A percentile compares a stretch with the other conserved stretches of the same genome.
These are phyloP conservation scores for Xylota sylvarum DNA, from an alignment of 2,888 invertebrate species.

Conservation along the genomic window DNA sequence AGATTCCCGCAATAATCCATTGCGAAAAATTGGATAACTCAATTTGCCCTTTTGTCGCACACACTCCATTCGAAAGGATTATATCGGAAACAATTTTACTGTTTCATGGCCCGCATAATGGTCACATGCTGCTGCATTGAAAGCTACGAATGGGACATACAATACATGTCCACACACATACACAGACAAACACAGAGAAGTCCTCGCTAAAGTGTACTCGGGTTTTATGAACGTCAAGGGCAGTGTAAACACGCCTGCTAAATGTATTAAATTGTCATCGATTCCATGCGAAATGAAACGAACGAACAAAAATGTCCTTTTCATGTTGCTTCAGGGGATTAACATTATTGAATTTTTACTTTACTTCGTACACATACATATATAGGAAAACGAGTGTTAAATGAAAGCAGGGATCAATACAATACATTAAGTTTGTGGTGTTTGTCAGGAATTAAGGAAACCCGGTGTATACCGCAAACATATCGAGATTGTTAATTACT, in stretches of 20 bases:
- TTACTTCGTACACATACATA: neutral
- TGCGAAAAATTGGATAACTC: conserved; percentile 51
- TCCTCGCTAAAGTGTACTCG: conserved; percentile 51
- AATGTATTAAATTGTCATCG: conserved; percentile 76
- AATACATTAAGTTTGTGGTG: conserved; percentile 38
- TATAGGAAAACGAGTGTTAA: conserved; percentile 4
- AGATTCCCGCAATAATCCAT: conserved; percentile 43
- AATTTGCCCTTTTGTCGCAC: conserved; percentile 29
- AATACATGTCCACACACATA: neutral
- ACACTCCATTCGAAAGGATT: conserved; percentile 59
- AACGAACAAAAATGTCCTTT: conserved; percentile 70
- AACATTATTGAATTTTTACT: conserved; percentile 73
- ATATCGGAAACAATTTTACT: conserved; percentile 51
- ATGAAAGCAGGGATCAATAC: conserved; percentile 15
- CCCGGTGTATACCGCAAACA: conserved; percentile 8
- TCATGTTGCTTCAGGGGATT: conserved; percentile 72
- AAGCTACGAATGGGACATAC: conserved; percentile 28
- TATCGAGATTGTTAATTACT: conserved; percentile 53
- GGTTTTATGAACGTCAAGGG: conserved; percentile 74
- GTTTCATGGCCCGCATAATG: conserved; percentile 52
- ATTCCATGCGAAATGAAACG: conserved; percentile 58
- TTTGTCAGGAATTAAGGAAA: conserved; percentile 55
- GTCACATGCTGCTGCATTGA: conserved; percentile 50
- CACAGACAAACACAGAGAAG: neutral
- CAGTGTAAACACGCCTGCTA: conserved; percentile 74